These are phyloP conservation scores for Platyura marginata DNA, from an alignment of 1,140 invertebrate genomes.

Conservation along the genomic window DNA sequence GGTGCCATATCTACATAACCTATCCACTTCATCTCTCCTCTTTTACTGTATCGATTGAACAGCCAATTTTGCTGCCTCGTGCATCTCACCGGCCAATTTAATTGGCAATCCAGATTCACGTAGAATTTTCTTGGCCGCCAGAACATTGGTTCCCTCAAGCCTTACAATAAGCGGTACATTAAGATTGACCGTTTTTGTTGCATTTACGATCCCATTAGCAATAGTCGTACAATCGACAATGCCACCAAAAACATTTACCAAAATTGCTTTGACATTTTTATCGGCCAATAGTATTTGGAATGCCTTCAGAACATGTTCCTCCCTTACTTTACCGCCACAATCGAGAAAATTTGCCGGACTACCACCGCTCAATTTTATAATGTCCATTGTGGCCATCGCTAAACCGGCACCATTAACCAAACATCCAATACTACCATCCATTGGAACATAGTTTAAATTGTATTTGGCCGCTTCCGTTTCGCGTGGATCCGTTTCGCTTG, in stretches of 20 bases:
- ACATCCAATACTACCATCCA: constrained; percentile 95
- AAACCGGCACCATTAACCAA: constrained; percentile 92
- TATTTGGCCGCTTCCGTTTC: constrained; percentile 75
- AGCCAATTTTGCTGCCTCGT: constrained; percentile 58
- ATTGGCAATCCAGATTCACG: constrained; percentile 68
- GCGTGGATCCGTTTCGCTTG: constrained; percentile 66
- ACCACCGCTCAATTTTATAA: constrained; percentile 86
- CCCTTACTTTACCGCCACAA: constrained; percentile 88
- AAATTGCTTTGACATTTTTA: constrained; percentile 82
- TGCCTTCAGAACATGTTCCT: constrained; percentile 80
- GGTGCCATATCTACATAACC: no score
- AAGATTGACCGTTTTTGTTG: constrained; percentile 61
- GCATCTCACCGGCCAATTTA: constrained; percentile 63
- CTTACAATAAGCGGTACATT: constrained; percentile 82
- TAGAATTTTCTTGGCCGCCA: constrained; percentile 48
- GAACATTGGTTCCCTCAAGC: constrained; percentile 66
- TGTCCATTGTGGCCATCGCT: constrained; percentile 99
- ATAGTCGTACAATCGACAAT: constrained; percentile 98
- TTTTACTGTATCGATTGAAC: neutral
- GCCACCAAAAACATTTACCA: constrained; percentile 98
- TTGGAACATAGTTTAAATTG: constrained; percentile 92
- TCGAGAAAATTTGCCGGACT: constrained; percentile 92
- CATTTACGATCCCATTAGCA: constrained; percentile 84
- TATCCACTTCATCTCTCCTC: no score
- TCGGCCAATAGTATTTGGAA: constrained; percentile 86